phyloP scores from a whole-genome alignment of 2,888 invertebrate genomes.

The Limnephilus marmoratus region DNA sequence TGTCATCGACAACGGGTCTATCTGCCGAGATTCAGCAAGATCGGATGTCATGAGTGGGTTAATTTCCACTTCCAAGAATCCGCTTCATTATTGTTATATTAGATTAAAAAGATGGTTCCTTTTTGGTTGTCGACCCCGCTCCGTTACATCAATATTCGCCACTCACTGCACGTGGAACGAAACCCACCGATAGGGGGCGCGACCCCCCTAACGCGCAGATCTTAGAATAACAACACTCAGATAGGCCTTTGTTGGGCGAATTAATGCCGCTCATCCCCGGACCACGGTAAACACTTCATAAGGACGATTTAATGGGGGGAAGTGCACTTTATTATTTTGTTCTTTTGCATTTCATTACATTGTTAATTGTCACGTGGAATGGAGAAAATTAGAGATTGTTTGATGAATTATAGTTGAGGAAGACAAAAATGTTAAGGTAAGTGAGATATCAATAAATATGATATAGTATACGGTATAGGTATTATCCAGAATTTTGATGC shows the following conservation, averaged over 20 bases:
- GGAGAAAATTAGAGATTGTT: not conserved
- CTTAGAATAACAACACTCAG: conserved; percentile 41
- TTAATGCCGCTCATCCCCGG: not conserved
- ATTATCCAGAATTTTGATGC: too few species aligned
- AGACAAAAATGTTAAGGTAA: too few species aligned
- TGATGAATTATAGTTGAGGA: not conserved
- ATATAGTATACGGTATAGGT: too few species aligned
- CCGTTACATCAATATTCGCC: not conserved
- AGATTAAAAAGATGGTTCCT: too few species aligned
- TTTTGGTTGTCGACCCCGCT: not conserved
- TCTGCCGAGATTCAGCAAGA: too few species aligned
- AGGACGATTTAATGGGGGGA: conserved; percentile 31
- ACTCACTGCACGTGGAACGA: conserved; percentile 8
- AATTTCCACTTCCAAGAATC: too few species aligned
- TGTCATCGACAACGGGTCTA: too few species aligned
- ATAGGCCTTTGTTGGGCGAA: not conserved
- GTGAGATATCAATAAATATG: too few species aligned
- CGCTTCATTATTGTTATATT: too few species aligned
- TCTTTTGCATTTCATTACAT: not conserved
- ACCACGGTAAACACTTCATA: conserved; percentile 29
- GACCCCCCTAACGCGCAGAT: conserved; percentile 21
- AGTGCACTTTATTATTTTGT: not conserved
- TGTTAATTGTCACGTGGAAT: not conserved
- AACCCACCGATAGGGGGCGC: not conserved
- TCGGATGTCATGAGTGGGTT: too few species aligned